These are phyloP conservation scores for Meda fulgida DNA, from an alignment of 2,797 vertebrate genomes.

Conservation along the genomic window DNA sequence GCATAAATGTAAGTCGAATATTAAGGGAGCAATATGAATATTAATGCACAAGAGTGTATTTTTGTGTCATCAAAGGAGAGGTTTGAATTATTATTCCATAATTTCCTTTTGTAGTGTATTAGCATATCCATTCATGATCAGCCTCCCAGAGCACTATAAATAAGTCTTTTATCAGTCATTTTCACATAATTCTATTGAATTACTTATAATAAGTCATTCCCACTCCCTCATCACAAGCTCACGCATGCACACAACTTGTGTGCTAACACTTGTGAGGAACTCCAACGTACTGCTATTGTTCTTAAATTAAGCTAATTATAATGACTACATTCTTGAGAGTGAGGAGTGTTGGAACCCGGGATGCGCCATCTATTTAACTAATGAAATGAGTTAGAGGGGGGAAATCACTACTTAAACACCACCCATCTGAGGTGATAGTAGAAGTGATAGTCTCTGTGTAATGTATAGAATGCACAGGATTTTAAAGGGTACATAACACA, in stretches of 20 bases:
- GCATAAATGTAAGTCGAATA: slow-evolving; percentile 54
- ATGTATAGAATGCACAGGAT: background rate
- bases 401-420: background rate
- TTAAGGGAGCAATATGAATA: slow-evolving; percentile 53
- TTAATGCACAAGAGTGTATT: slow-evolving; percentile 58
- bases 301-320: slow-evolving; percentile 11
- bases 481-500: too few species aligned
- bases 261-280: background rate
- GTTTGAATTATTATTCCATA: slow-evolving; percentile 55
- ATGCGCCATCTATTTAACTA: background rate
- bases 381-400: background rate
- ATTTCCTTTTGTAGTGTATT: slow-evolving; percentile 61
- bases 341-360: background rate
- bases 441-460: background rate
- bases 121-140: slow-evolving; percentile 59
- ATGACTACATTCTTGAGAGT: background rate
- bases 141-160: slow-evolving; percentile 51
- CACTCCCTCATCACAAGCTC: slow-evolving; percentile 38
- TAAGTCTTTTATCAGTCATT: slow-evolving; percentile 58
- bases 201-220: slow-evolving; percentile 44
- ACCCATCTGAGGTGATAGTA: background rate
- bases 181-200: slow-evolving; percentile 48
- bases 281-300: slow-evolving; percentile 2
- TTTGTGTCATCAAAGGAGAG: slow-evolving; percentile 63
- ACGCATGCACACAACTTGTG: background rate